phyloP scores from a whole-genome alignment of 2,888 invertebrate genomes.

The Epirrita christyi region DNA sequence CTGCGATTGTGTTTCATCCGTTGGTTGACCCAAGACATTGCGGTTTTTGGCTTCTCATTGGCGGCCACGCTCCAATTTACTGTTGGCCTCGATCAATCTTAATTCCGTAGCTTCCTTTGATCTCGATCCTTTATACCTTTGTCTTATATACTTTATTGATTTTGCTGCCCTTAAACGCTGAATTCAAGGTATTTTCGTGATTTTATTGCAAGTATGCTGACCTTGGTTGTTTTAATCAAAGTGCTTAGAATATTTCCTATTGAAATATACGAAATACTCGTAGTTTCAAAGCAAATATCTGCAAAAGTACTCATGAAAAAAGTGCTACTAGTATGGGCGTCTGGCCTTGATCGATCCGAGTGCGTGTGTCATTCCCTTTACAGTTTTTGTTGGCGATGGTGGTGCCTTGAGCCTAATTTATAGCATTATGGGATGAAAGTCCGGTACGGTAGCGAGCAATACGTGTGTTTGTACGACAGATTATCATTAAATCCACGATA shows the following conservation, averaged over 20 bases:
- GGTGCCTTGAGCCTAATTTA: constrained; percentile 49
- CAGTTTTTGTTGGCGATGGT: constrained; percentile 49
- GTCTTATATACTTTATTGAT: constrained; percentile 43
- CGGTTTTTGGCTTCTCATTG: constrained; percentile 56
- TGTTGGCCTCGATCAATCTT: constrained; percentile 46
- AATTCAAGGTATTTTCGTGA: constrained; percentile 37
- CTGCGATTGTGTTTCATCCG: constrained; percentile 60
- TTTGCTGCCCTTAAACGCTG: constrained; percentile 47
- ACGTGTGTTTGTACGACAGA: background rate
- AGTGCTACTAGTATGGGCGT: constrained; percentile 43
- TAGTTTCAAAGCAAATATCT: constrained; percentile 34
- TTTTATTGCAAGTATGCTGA: constrained; percentile 43
- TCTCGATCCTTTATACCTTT: constrained; percentile 42
- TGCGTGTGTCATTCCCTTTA: constrained; percentile 66
- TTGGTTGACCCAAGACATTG: constrained; percentile 53
- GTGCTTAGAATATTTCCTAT: constrained; percentile 29
- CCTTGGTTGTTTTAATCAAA: constrained; percentile 41
- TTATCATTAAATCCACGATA: too few relatives aligned
- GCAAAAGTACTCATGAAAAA: constrained; percentile 26
- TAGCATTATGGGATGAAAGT: constrained; percentile 42
- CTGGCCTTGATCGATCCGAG: constrained; percentile 76
- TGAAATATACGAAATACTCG: constrained; percentile 29
- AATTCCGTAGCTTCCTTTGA: constrained; percentile 42
- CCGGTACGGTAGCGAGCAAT: constrained; percentile 19
- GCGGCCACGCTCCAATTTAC: constrained; percentile 54